phyloP scores from a whole-genome alignment of 2,113 vertebrate genomes.

The Ochotona princeps region DNA sequence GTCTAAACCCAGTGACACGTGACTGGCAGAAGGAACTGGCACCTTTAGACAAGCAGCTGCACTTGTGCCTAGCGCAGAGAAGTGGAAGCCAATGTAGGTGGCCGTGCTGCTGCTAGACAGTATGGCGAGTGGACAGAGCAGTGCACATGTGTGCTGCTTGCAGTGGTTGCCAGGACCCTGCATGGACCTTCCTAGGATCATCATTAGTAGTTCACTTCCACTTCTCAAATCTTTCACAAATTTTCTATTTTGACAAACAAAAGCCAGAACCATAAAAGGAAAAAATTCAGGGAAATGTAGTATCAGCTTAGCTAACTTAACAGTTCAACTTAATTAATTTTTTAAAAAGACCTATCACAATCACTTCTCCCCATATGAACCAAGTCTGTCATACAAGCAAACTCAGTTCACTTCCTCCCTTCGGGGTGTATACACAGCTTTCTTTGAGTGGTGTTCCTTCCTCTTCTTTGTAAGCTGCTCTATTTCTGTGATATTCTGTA shows the following conservation, averaged over 20 bases:
- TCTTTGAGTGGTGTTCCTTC: not conserved
- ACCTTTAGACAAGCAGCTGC: not conserved
- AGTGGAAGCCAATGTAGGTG: not conserved
- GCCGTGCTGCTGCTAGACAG: not conserved
- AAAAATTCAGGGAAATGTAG: slow-evolving; percentile 38
- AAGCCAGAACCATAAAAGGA: not conserved
- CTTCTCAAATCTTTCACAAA: not conserved
- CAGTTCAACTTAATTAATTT: slow-evolving; percentile 3
- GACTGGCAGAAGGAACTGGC: not conserved
- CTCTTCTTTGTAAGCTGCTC: not conserved
- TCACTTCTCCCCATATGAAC: not conserved
- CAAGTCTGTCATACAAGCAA: not conserved
- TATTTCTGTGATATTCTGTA: not conserved
- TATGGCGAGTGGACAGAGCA: not conserved
- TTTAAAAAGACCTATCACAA: not conserved
- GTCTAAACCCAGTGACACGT: not conserved
- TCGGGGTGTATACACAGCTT: not conserved
- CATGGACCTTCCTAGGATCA: not conserved
- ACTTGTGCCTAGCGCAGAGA: not conserved
- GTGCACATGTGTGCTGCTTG: not conserved
- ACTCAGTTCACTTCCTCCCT: not conserved
- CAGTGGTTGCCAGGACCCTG: not conserved
- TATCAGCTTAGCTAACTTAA: not conserved
- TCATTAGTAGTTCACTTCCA: not conserved
- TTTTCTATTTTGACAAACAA: slow-evolving; percentile 18